Evolutionary conservation across 2,888 invertebrate species (phyloP), one percentile per base, ranked within the genome.

Genomic region (Apoda limacodes): DNA sequence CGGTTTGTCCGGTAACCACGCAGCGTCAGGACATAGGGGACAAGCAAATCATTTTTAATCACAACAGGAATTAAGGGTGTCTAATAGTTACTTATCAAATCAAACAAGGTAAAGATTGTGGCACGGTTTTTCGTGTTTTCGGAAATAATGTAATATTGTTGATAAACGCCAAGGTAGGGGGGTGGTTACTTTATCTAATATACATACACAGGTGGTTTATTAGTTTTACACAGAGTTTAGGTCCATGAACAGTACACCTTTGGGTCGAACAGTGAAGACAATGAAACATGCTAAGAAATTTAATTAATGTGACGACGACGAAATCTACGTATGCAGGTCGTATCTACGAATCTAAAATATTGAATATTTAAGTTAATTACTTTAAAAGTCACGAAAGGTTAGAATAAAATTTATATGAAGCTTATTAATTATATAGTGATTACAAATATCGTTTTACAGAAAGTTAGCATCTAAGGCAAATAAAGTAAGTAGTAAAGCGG

Each of bases 131-230:
- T 6, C 5, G 17, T 17, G 7, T 5, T 7, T 17, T 6, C 17
- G 17, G 17, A 6, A 17, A 17, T 17, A 17, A 17, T 17, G 17
- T 17, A 17, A 17, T 17, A 17, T 17, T 17, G 5, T 17, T 17
- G 38, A 46, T 55, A 65, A 71, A 72, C 69, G 69, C 75, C 78
- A 80, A 80, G 78, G 78, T 78, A 80, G 78, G 78, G 76, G 67
- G 50, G 44, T 53, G 61, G 64, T 70, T 63, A 65, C 52, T 34
- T 47, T 43, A 53, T 48, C 51, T 39, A 7, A 17, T 46, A 45
- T 43, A 45, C 43, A 44, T 26, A 54, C 47, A 48, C 40, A 51
- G 55, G 58, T 17, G 48, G 28, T 34, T 42, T 45, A 56, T 66
- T 65, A 65, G 60, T 64, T 35, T 47, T 52, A 58, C 58, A 55